Conservation (phyloP, 2,797 vertebrate genomes). For the Megalops cyprinoides region DNA sequence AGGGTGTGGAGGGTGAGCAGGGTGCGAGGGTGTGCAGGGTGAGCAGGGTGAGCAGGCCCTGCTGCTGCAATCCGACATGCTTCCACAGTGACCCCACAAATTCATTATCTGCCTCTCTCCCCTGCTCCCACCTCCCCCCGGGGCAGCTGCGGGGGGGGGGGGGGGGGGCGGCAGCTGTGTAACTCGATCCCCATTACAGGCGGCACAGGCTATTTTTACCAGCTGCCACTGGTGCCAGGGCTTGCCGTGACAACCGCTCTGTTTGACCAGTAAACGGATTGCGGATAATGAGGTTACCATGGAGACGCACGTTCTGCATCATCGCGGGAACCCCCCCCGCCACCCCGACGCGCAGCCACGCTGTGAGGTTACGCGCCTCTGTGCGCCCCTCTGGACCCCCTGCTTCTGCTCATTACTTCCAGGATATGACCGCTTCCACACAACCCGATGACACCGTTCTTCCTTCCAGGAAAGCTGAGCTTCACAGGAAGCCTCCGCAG, state of each 20-base stretch:
- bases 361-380: neutral
- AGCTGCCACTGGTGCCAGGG: slow-evolving; percentile 35
- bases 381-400: too few species aligned
- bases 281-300: slow-evolving; percentile 40
- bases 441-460: neutral
- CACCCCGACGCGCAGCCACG: neutral
- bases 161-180: slow-evolving; percentile 52
- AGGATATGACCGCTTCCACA: neutral
- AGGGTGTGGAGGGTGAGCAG: too few species aligned
- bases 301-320: neutral
- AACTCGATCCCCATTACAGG: slow-evolving; percentile 50
- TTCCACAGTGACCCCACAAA: too few species aligned
- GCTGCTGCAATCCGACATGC: too few species aligned
- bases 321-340: neutral
- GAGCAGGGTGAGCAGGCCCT: too few species aligned
- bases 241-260: slow-evolving; percentile 50
- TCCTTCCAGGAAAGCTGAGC: neutral
- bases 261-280: slow-evolving; percentile 44
- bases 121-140: neutral
- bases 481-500: neutral
- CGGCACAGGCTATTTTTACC: slow-evolving; percentile 56
- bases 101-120: too few species aligned
- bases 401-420: neutral
- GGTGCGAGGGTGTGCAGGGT: too few species aligned
- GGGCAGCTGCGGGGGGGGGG: neutral